Base-by-base conservation (phyloP, 2,888 invertebrate genomes). In the Trichogramma evanescens region DNA sequence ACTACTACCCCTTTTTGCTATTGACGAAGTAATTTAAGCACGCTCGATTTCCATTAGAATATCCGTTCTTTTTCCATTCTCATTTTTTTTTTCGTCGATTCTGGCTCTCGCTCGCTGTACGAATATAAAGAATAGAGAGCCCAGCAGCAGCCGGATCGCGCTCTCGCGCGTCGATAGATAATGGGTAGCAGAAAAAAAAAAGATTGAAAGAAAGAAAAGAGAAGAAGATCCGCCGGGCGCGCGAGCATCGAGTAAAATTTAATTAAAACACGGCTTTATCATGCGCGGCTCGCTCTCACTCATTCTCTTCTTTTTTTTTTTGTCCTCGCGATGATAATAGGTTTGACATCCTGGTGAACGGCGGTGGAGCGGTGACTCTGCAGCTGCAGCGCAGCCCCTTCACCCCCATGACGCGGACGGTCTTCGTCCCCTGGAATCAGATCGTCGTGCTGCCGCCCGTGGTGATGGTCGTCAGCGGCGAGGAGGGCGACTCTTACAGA, bases 331-430 rank as follows among this genome's bases (percentile, higher is more conserved):
- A 26, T 26, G 26, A 26, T 56, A 78, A 65, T 78, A 96, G 96
- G 90, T 99, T 98, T 83, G 99, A 99, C 81, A 91, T 99, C 62
- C 82, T 99, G 73, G 97, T 99, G 64, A 98, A 99, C 80, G 99
- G 99, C 10, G 99, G 98, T 53, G 96, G 96, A 43, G 95, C 96
- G 2, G 95, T 99, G 60, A 95, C 94, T 26, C 82, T 99, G 67
- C 94, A 95, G 80, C 96, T 99, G 82, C 94, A 95, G 77, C 84
- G 98, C 63, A 93, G 92, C 59, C 97, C 97, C 40, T 98, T 95
- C 84, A 87, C 89, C 75, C 89, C 93, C 0, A 82, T 91, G 62
- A 89, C 92, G 65, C 86, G 89, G 74, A 94, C 93, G 4, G 91
- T 96, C 63, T 93, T 93, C 80, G 94, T 95, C 63, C 96, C 97